A percentile compares a stretch with the other conserved stretches of the same genome.
Conservation (phyloP, 2,797 vertebrate species). For the Anguilla pacifica region DNA sequence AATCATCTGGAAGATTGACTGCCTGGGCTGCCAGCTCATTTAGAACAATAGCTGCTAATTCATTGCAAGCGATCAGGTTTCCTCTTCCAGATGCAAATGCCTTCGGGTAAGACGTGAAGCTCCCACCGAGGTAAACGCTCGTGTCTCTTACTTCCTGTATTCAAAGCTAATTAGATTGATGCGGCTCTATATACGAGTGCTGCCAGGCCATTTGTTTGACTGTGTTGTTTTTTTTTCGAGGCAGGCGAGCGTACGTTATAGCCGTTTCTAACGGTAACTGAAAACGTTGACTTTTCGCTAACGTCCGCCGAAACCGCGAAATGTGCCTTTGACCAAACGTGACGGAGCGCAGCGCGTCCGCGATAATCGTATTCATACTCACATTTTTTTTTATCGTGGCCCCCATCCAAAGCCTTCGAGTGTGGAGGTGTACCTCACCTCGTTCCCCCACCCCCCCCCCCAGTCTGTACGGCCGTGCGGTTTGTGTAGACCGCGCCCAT, state of each 20-base stretch:
- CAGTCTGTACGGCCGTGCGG: neutral
- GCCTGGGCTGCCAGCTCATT: constrained; percentile 90
- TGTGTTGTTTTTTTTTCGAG: neutral
- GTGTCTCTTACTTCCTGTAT: constrained; percentile 77
- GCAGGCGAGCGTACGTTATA: neutral
- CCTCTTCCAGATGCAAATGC: constrained; percentile 72
- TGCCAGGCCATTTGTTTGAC: neutral
- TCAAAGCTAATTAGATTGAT: constrained; percentile 74
- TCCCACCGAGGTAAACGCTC: neutral
- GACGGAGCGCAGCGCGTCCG: neutral
- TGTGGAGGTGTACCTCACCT: neutral
- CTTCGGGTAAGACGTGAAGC: constrained; percentile 43
- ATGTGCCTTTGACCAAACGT: too few relatives aligned
- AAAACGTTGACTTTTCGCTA: neutral
- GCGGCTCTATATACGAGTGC: constrained; percentile 67
- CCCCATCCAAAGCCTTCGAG: neutral
- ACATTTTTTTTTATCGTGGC: neutral
- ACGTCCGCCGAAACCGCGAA: neutral
- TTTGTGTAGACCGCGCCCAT: neutral
- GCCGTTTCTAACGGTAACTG: neutral
- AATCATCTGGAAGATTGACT: constrained; percentile 86
- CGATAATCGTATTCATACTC: neutral
- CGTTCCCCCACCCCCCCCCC: neutral
- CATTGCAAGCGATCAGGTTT: constrained; percentile 91
- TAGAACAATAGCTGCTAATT: constrained; percentile 96